A percentile compares a stretch with the other conserved stretches of the same genome.
These are phyloP conservation scores for Mesochorus sp. DNA, from an alignment of 2,888 invertebrate genomes.

Conservation along the genomic window DNA sequence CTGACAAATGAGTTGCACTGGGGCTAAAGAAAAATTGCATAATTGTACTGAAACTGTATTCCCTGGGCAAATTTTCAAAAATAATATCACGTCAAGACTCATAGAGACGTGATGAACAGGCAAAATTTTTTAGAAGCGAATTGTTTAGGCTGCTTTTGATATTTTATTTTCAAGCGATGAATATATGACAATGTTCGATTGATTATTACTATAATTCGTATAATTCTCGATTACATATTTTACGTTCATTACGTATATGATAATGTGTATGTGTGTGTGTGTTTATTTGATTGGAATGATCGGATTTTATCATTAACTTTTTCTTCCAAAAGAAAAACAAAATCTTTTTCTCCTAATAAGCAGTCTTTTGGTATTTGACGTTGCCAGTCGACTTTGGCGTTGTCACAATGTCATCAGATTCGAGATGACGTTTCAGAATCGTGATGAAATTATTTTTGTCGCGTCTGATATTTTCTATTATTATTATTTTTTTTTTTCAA, in stretches of 20 bases:
- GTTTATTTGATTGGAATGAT: constrained; percentile 41
- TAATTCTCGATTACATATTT: constrained; percentile 23
- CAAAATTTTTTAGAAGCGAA: neutral
- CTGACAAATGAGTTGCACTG: too few species aligned
- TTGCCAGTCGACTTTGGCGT: too few species aligned
- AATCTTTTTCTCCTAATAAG: too few species aligned
- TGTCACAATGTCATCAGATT: neutral
- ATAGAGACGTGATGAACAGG: too few species aligned
- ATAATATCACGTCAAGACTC: too few species aligned
- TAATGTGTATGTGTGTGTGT: too few species aligned
- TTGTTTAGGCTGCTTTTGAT: constrained; percentile 5
- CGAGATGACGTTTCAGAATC: neutral
- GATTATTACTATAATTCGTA: constrained; percentile 13
- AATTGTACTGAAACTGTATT: too few species aligned
- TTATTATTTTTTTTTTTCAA: neutral
- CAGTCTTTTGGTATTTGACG: neutral
- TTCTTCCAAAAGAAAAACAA: too few species aligned
- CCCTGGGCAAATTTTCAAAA: too few species aligned
- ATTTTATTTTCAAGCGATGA: constrained; percentile 7
- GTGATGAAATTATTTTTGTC: neutral
- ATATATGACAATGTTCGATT: constrained; percentile 7
- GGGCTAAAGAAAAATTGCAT: too few species aligned
- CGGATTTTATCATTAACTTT: neutral
- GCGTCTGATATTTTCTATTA: neutral
- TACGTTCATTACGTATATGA: constrained; percentile 31